Evolutionary conservation across 2,113 vertebrate species (phyloP), one percentile per base, ranked within the genome.

Genomic region (Prunella himalayana): DNA sequence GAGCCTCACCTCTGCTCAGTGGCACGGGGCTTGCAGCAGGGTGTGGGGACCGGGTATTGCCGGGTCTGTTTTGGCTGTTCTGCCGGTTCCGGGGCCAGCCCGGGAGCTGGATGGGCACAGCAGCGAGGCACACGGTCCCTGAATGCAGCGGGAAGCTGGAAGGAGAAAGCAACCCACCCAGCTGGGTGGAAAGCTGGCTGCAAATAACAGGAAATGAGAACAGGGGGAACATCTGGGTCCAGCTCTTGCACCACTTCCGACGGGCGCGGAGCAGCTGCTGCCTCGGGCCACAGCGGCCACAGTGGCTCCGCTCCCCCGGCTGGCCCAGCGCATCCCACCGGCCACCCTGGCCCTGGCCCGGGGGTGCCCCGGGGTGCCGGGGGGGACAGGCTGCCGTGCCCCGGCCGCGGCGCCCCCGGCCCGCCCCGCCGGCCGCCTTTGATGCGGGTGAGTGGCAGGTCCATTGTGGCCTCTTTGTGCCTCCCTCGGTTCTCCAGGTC

Each of bases 391-490:
- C 79, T 37, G 57, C 3, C 4, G 15, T 42, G 82, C 20, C 24
- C 37, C 37, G 6, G 1, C 20, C 44, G 14, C 8, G 5, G 11
- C 64, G 93, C 59, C 85, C 84, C 60, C 7, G 14, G 61, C 83
- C 90, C 35, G 9, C 91, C 78, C 69, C 11, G n/a, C 76, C 35
- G 24, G 94, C 81, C 5, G 88, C 94, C 96, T 95, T 95, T 94
- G 96, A 95, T 95, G 94, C 17, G 75, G 68, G 27, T 92, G 93
- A 96, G 83, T 94, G 95, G 87, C 95, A 92, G 93, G 6, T 88
- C 91, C 93, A 39, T 94, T 89, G 92, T 94, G 93, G 83, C 69
- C 87, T 59, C 92, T 96, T 96, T 96, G 96, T 96, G 95, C 89
- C 82, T 94, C 70, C 61, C 76, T 92, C 41, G n/a, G 50, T 91